Percentiles rank a stretch among this genome's conserved stretches.
phyloP scores from a whole-genome alignment of 35 echinoderm and acorn worm genomes.

The Hemicentrotus pulcherrimus region DNA sequence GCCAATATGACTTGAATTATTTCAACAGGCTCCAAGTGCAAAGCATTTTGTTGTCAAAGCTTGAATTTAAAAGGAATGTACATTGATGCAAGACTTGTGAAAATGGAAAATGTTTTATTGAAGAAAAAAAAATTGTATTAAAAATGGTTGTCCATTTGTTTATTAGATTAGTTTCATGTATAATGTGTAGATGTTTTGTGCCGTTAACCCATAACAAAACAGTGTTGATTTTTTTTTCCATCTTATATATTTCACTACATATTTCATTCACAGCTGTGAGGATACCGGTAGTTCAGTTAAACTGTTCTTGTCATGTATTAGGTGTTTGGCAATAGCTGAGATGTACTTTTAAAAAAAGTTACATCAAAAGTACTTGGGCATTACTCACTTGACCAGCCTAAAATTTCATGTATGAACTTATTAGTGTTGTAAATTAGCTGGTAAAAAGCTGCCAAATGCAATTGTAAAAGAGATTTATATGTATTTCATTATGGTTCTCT shows the following conservation, averaged over 20 bases:
- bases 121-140: neutral
- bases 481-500: neutral
- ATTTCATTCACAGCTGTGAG: neutral
- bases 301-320: neutral
- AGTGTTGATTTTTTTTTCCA: neutral
- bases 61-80: conserved; percentile 20
- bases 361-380: neutral
- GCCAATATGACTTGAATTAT: neutral
- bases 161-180: neutral
- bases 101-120: conserved; percentile 25
- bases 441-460: conserved; percentile 18
- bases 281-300: neutral
- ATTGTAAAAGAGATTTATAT: neutral
- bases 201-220: neutral
- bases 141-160: neutral
- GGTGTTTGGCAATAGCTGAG: neutral
- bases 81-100: neutral
- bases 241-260: neutral
- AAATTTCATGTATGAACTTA: neutral
- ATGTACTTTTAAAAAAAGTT: neutral
- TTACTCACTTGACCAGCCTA: neutral
- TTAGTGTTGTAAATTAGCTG: neutral
- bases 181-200: neutral
- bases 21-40: conserved; percentile 46
- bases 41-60: conserved; percentile 49